phyloP scores from a whole-genome alignment of 2,113 vertebrate genomes.

The Ammodytes marinus region DNA sequence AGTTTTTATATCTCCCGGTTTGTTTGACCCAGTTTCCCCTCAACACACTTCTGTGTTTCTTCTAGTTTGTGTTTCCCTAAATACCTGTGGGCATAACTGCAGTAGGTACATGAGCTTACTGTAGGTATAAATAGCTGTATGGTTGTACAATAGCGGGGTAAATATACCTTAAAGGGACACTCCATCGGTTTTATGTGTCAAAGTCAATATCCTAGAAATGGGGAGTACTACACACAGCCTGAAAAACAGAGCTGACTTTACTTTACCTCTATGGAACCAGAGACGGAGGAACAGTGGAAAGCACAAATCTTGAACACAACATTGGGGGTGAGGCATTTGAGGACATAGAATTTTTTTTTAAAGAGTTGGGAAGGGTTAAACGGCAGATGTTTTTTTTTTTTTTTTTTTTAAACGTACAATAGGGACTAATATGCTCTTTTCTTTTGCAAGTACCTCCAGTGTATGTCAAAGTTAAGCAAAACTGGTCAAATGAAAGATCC shows the following conservation, averaged over 20 bases:
- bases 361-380: background rate
- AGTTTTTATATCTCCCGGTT: constrained; percentile 17
- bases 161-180: constrained; percentile 19
- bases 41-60: constrained; percentile 32
- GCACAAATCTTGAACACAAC: background rate
- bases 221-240: background rate
- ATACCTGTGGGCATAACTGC: constrained; percentile 19
- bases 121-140: constrained; percentile 34
- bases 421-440: background rate
- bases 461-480: background rate
- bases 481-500: background rate
- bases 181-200: background rate
- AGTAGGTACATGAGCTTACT: constrained; percentile 8
- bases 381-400: background rate
- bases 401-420: background rate
- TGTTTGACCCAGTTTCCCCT: constrained; percentile 50
- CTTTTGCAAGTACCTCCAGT: too few relatives aligned
- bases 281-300: too few relatives aligned
- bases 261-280: background rate
- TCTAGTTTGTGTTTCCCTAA: constrained; percentile 10
- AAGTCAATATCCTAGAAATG: background rate
- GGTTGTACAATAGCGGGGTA: background rate
- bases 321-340: background rate
- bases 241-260: background rate
- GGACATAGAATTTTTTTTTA: background rate